Evolutionary conservation across 2,797 vertebrate species (phyloP).

Genomic region (Periparus ater): DNA sequence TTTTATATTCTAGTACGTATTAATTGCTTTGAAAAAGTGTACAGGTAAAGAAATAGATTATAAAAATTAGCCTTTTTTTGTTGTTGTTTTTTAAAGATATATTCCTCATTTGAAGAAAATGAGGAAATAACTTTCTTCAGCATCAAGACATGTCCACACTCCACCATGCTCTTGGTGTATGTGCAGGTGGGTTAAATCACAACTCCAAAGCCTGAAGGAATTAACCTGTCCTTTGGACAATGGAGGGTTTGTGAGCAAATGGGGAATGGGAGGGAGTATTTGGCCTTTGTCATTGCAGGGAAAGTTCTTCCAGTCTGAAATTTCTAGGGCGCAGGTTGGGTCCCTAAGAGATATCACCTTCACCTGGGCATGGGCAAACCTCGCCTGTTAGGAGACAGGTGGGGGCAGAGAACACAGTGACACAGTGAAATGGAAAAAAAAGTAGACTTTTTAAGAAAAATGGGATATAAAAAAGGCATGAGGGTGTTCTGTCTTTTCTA

Average conservation of each 20-base stretch:
- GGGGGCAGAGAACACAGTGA: background rate
- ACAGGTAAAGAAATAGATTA: background rate
- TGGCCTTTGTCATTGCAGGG: background rate
- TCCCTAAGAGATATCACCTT: background rate
- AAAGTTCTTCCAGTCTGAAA: background rate
- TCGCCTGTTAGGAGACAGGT: accelerated
- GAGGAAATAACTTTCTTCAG: background rate
- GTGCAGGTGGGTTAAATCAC: background rate
- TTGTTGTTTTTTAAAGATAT: too few species aligned
- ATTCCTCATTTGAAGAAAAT: background rate
- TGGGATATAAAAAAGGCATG: background rate
- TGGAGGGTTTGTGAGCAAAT: background rate
- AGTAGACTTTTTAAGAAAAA: background rate
- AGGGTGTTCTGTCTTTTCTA: background rate
- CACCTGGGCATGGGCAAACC: accelerated
- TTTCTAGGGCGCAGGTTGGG: background rate
- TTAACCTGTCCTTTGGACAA: background rate
- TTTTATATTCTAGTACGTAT: background rate
- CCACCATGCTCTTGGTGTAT: background rate
- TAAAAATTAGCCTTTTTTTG: background rate
- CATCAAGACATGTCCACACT: background rate
- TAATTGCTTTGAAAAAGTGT: background rate
- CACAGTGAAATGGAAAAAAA: background rate
- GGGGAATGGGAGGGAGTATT: background rate
- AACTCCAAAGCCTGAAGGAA: background rate